Evolutionary conservation across 2,113 vertebrate species (phyloP), one percentile per base, ranked within the genome.

Genomic region (Larimichthys crocea): DNA sequence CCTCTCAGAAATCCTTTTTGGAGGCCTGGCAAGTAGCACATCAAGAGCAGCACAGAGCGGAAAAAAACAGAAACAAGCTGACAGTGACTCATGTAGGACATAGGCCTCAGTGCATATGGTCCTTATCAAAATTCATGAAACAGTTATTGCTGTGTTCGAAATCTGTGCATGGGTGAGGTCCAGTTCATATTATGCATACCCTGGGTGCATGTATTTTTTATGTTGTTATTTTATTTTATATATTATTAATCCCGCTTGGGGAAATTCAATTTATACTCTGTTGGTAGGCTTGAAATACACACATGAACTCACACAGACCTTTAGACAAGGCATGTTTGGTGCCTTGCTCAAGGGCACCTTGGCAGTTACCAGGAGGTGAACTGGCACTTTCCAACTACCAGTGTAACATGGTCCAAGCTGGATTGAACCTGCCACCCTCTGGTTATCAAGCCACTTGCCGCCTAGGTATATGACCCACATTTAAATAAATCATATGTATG

Each of bases 51-150:
- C 79, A 50, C 46, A n/a, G 68, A 80, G 67, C 42, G 52, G 29
- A 53, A 48, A 8, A 8, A 65, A 64, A 80, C 44, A 3, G 19
- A 57, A 26, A 78, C n/a, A 72, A 48, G n/a, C 62, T 66, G 48
- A 69, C 22, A 16, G 83, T 86, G 84, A 80, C 69, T 90, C 73
- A 73, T 61, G 53, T 42, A 64, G 71, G 46, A 64, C 59, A 50
- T 82, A 75, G 50, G 68, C 22, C 53, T 80, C 61, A 29, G 80
- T 74, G 55, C 80, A 84, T 83, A 83, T 73, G 78, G 66, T 57
- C 70, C 57, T 75, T 76, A 59, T 80, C n/a, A 74, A 72, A 78
- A 84, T 67, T 57, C 40, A 61, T 81, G 68, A 59, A 59, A 80
- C 19, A 19, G 15, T 52, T 50, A 44, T 56, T 68, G 64, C 79